These are phyloP conservation scores for Ditylenchus dipsaci DNA, from an alignment of 1,140 invertebrate species.

Conservation along the genomic window DNA sequence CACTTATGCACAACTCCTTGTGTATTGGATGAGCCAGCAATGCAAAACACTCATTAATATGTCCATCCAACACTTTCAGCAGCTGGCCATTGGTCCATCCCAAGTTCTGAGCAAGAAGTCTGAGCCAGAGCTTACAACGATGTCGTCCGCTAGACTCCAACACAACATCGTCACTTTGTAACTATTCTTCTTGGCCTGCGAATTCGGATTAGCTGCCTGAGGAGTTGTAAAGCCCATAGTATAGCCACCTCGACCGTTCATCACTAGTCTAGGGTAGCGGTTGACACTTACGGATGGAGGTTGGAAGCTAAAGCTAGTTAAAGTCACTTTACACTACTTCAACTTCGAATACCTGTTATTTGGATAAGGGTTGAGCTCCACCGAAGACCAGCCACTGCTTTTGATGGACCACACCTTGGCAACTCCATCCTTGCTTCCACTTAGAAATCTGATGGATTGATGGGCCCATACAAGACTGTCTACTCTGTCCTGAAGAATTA, in stretches of 20 bases:
- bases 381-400: slow-evolving; percentile 69
- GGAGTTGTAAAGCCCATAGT: not conserved
- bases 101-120: slow-evolving; percentile 82
- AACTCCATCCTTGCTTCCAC: slow-evolving; percentile 91
- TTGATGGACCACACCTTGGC: slow-evolving; percentile 88
- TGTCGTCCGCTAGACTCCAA: slow-evolving; percentile 82
- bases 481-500: slow-evolving; percentile 71
- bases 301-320: too few species aligned
- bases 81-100: slow-evolving; percentile 67
- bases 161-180: slow-evolving; percentile 75
- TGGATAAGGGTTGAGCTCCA: slow-evolving; percentile 10
- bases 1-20: slow-evolving; percentile 73
- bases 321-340: not conserved
- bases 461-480: slow-evolving; percentile 94
- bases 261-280: not conserved
- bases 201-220: not conserved
- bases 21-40: slow-evolving; percentile 85
- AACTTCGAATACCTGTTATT: not conserved
- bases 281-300: not conserved
- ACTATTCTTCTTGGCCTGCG: not conserved
- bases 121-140: slow-evolving; percentile 81
- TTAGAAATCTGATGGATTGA: slow-evolving; percentile 76
- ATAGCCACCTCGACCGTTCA: not conserved
- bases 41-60: slow-evolving; percentile 88
- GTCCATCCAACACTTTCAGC: slow-evolving; percentile 71